Percentiles rank a stretch among this genome's conserved stretches.
phyloP scores from a whole-genome alignment of 2,888 invertebrate species.

The Nebria brevicollis region DNA sequence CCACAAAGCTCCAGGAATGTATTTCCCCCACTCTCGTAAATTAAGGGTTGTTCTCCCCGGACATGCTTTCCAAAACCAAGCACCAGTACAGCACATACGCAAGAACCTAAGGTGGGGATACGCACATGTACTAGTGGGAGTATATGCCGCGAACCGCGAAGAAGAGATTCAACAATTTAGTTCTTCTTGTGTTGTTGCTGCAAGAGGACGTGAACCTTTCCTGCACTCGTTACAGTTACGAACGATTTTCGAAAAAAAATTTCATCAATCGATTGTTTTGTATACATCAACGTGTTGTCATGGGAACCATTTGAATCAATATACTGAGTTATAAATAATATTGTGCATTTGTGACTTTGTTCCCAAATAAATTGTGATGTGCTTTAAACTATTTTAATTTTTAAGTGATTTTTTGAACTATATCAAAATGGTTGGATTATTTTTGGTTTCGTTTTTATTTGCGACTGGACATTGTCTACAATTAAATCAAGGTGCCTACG shows the following conservation, averaged over 20 bases:
- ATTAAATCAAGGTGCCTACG: conserved; percentile 63
- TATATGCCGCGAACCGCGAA: neutral
- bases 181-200: conserved; percentile 3
- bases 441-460: conserved; percentile 38
- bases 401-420: conserved; percentile 9
- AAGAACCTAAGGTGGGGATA: neutral
- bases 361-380: conserved; percentile 17
- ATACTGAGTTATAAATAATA: conserved; percentile 3
- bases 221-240: neutral
- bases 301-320: conserved; percentile 26
- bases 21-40: neutral
- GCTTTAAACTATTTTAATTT: conserved; percentile 7
- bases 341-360: neutral
- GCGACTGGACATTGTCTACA: conserved; percentile 53
- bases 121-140: neutral
- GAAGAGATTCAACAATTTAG: neutral
- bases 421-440: conserved; percentile 29
- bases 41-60: neutral
- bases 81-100: neutral
- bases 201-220: conserved; percentile 2
- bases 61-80: neutral
- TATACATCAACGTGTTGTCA: conserved; percentile 21
- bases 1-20: neutral
- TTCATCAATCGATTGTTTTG: conserved; percentile 20
- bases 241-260: neutral